phyloP scores from a whole-genome alignment of 2,888 invertebrate species.

The Drosophila lacicola region DNA sequence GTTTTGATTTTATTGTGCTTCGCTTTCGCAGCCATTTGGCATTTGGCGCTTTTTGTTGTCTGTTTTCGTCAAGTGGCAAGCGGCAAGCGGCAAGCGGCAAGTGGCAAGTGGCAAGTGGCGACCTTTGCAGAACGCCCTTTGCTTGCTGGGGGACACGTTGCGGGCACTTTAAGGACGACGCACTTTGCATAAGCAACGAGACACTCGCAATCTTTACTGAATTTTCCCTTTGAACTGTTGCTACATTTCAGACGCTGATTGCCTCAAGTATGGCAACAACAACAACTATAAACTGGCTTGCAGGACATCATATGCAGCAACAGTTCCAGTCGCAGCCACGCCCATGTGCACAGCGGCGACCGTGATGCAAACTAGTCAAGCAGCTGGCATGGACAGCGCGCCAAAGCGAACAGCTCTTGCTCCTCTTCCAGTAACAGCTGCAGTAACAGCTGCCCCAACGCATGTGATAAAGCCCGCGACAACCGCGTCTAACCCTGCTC shows the following conservation, averaged over 20 bases:
- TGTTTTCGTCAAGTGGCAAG: conserved; percentile 32
- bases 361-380: conserved; percentile 60
- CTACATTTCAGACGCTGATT: conserved; percentile 67
- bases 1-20: conserved; percentile 67
- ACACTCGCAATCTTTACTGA: conserved; percentile 48
- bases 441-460: conserved; percentile 11
- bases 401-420: conserved; percentile 13
- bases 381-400: conserved; percentile 23
- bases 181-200: conserved; percentile 61
- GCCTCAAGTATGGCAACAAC: conserved; percentile 64
- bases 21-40: conserved; percentile 33
- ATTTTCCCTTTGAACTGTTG: conserved; percentile 53
- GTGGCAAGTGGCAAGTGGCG: conserved; percentile 32
- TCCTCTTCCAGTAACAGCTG: conserved; percentile 23
- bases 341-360: conserved; percentile 27
- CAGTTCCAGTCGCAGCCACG: conserved; percentile 21
- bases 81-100: conserved; percentile 23
- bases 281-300: conserved; percentile 48
- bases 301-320: conserved; percentile 26
- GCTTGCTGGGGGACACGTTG: conserved; percentile 51
- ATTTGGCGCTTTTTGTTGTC: conserved; percentile 26
- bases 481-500: conserved; percentile 5
- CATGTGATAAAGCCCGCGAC: conserved; percentile 67
- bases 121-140: conserved; percentile 39
- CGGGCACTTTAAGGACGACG: conserved; percentile 74